A percentile compares a stretch with the other conserved stretches of the same genome.
phyloP scores from a whole-genome alignment of 2,888 invertebrate species.

The Agrotis segetum region DNA sequence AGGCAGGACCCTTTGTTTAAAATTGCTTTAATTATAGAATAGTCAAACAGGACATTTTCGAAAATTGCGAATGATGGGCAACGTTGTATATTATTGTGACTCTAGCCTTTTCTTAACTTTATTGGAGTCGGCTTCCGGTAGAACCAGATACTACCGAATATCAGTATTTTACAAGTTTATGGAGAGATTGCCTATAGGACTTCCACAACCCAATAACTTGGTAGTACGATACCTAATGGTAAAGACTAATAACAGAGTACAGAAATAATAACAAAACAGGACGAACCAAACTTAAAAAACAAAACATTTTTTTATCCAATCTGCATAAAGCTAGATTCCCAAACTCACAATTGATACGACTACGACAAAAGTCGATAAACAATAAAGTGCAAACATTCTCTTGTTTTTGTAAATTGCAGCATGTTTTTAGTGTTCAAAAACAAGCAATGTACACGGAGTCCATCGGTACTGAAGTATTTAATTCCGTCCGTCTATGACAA shows the following conservation, averaged over 20 bases:
- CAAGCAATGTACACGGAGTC: neutral
- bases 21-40: neutral
- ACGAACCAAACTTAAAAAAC: neutral
- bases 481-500: constrained; percentile 26
- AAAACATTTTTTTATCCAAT: constrained; percentile 11
- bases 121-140: no score
- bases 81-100: no score
- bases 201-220: no score
- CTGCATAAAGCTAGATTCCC: neutral
- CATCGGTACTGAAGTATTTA: constrained; percentile 31
- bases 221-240: no score
- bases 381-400: constrained; percentile 22
- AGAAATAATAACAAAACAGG: neutral
- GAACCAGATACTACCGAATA: no score
- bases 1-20: constrained; percentile 23
- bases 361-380: constrained; percentile 27
- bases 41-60: no score
- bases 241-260: no score
- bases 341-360: constrained; percentile 19
- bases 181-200: no score
- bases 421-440: constrained; percentile 34
- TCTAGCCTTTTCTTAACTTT: no score
- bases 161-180: no score
- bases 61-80: no score
- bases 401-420: constrained; percentile 36